Conservation (phyloP, 2,888 invertebrate genomes). For the Furcula furcula region DNA sequence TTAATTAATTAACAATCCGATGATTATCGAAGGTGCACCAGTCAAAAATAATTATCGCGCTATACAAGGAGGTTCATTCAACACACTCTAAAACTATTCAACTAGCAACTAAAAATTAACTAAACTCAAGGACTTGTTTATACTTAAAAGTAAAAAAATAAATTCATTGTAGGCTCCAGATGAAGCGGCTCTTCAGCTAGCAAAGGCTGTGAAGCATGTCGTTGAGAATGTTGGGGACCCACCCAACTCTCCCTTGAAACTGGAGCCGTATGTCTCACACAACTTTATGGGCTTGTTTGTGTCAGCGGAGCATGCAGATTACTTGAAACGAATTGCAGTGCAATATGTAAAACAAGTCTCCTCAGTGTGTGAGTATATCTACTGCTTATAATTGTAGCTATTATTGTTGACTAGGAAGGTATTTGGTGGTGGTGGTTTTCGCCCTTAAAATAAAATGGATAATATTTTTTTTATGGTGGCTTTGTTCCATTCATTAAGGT, state of each 20-base stretch:
- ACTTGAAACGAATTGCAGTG: constrained; percentile 88
- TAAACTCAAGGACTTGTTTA: too few species aligned
- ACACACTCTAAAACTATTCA: too few species aligned
- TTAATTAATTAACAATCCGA: too few species aligned
- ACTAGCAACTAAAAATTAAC: too few species aligned
- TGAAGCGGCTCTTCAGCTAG: constrained; percentile 86
- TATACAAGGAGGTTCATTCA: too few species aligned
- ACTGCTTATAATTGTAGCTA: not conserved
- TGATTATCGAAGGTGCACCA: too few species aligned
- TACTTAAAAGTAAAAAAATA: too few species aligned
- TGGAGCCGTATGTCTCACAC: constrained; percentile 92
- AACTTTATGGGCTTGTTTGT: constrained; percentile 97
- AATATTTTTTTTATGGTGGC: too few species aligned
- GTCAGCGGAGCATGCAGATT: constrained; percentile 90
- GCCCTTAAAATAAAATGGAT: too few species aligned
- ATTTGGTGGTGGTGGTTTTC: not conserved
- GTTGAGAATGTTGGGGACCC: constrained; percentile 86
- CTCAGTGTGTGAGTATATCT: constrained; percentile 83
- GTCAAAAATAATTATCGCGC: too few species aligned
- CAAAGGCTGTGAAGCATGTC: constrained; percentile 87
- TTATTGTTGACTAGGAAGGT: not conserved
- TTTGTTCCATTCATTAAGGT: too few species aligned
- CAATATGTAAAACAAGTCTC: constrained; percentile 91
- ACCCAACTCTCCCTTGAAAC: constrained; percentile 84
- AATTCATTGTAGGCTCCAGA: constrained; percentile 85